A percentile compares a stretch with the other conserved stretches of the same genome.
Conservation (phyloP, 2,113 vertebrate species). For the Lethenteron camtschaticum region DNA sequence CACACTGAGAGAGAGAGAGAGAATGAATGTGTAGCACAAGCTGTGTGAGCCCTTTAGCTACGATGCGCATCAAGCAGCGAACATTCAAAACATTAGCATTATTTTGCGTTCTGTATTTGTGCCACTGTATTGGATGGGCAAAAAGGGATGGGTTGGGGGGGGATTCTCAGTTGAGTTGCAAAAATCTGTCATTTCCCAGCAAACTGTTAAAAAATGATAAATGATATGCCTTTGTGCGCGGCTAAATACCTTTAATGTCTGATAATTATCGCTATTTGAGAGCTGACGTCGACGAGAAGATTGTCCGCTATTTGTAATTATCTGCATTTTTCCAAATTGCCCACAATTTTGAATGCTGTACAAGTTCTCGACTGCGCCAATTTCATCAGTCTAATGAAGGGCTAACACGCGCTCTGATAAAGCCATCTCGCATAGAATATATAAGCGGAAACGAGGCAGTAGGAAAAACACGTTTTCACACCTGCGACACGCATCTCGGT, state of each 20-base stretch:
- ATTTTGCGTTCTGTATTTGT: too few relatives aligned
- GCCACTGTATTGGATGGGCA: too few relatives aligned
- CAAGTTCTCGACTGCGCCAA: slow-evolving; percentile 5
- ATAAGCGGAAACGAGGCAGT: slow-evolving; percentile 4
- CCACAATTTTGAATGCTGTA: slow-evolving; percentile 6
- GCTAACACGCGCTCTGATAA: slow-evolving; percentile 5
- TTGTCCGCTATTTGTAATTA: slow-evolving; percentile 6
- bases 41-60: too few relatives aligned
- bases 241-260: slow-evolving; percentile 6
- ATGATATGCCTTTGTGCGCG: slow-evolving; percentile 5
- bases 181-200: background rate
- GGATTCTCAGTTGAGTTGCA: background rate
- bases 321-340: slow-evolving; percentile 6
- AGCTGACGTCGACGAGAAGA: slow-evolving; percentile 6
- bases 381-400: slow-evolving; percentile 6
- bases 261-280: slow-evolving; percentile 5
- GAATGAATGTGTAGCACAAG: too few relatives aligned
- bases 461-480: slow-evolving; percentile 2
- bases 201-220: slow-evolving; percentile 5
- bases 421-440: slow-evolving; percentile 1
- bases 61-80: too few relatives aligned
- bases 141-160: too few relatives aligned
- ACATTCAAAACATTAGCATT: too few relatives aligned
- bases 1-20: too few relatives aligned
- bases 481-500: background rate